These are phyloP conservation scores for Sebastes steindachneri DNA, from an alignment of 2,797 vertebrate species.

Conservation along the genomic window DNA sequence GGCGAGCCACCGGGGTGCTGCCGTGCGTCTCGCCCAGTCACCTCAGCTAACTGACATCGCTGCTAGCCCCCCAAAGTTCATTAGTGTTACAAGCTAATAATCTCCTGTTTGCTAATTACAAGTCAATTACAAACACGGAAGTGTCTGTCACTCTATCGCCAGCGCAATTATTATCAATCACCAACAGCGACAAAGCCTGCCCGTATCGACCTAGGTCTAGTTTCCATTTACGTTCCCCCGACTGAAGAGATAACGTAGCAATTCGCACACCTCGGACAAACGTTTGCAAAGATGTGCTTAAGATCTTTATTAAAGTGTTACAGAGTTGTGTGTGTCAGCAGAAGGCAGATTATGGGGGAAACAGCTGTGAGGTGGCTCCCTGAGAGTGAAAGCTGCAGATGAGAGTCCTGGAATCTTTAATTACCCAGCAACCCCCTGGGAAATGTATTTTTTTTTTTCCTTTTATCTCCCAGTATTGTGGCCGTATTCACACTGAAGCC, in stretches of 20 bases:
- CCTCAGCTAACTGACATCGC: slow-evolving; percentile 41
- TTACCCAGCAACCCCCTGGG: slow-evolving; percentile 59
- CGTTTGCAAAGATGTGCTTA: slow-evolving; percentile 19
- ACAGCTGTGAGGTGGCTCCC: slow-evolving; percentile 57
- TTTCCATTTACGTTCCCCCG: background rate
- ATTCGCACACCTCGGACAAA: background rate
- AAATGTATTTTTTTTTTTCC: slow-evolving; percentile 49
- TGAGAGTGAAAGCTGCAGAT: slow-evolving; percentile 49
- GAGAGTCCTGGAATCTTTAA: slow-evolving; percentile 61
- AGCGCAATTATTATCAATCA: slow-evolving; percentile 69
- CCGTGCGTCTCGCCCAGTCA: slow-evolving; percentile 48
- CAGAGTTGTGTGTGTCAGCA: slow-evolving; percentile 33
- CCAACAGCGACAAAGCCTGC: background rate
- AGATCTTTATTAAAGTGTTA: slow-evolving; percentile 40
- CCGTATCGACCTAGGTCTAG: slow-evolving; percentile 30
- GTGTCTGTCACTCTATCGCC: slow-evolving; percentile 47
- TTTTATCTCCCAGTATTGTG: slow-evolving; percentile 38
- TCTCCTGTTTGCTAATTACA: slow-evolving; percentile 68
- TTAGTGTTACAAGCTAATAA: slow-evolving; percentile 70
- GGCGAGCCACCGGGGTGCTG: slow-evolving; percentile 6
- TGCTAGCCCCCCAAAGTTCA: slow-evolving; percentile 50
- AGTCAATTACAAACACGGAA: slow-evolving; percentile 66
- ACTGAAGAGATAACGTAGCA: background rate
- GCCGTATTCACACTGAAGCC: slow-evolving; percentile 17
- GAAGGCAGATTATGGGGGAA: slow-evolving; percentile 41